A percentile compares a stretch with the other conserved stretches of the same genome.
phyloP scores from a whole-genome alignment of 2,888 invertebrate genomes.

The Oxytorus armatus region DNA sequence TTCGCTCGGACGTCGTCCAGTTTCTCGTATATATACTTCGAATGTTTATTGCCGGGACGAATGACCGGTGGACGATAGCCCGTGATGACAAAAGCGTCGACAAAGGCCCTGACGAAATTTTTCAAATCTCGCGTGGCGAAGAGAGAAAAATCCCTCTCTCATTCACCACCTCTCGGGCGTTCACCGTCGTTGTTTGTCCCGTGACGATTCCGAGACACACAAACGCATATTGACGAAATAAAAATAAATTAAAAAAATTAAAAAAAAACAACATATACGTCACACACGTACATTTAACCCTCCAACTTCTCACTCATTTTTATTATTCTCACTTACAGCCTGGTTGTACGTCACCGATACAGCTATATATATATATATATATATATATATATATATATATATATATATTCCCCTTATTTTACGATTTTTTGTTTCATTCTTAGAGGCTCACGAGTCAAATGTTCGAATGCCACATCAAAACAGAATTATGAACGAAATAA shows the following conservation, averaged over 20 bases:
- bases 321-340: constrained; percentile 57
- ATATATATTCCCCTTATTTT: constrained; percentile 45
- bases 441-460: constrained; percentile 23
- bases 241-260: constrained; percentile 17
- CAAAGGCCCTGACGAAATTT: constrained; percentile 73
- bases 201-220: constrained; percentile 55
- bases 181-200: constrained; percentile 34
- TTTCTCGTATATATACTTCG: constrained; percentile 65
- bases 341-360: constrained; percentile 13
- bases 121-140: constrained; percentile 76
- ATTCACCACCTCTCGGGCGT: constrained; percentile 28
- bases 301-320: constrained; percentile 56
- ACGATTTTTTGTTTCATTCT: constrained; percentile 35
- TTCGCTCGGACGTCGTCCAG: constrained; percentile 60
- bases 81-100: constrained; percentile 67
- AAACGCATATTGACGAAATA: constrained; percentile 37
- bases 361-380: constrained; percentile 21
- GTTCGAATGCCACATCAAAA: neutral
- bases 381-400: constrained; percentile 1
- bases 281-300: constrained; percentile 32
- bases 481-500: neutral
- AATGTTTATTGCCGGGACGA: constrained; percentile 70
- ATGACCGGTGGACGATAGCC: constrained; percentile 66
- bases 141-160: constrained; percentile 50
- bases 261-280: constrained; percentile 29